Conservation (phyloP, 2,797 vertebrate species). For the Linurgus olivaceus region DNA sequence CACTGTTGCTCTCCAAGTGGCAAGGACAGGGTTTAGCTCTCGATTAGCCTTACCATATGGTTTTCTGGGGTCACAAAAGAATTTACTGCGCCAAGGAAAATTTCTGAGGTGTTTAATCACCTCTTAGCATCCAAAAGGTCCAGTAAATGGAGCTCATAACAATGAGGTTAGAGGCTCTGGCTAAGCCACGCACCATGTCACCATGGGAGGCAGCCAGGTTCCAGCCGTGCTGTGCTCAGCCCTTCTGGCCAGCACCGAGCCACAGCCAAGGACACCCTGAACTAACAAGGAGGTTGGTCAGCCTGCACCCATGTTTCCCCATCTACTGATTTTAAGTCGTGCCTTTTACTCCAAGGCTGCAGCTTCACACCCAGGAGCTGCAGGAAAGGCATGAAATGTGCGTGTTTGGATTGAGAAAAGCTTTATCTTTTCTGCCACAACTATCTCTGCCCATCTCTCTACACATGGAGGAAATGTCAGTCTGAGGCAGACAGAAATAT, state of each 20-base stretch:
- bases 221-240: not conserved
- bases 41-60: not conserved
- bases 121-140: not conserved
- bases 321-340: not conserved
- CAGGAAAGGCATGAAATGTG: not conserved
- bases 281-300: not conserved
- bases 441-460: not conserved
- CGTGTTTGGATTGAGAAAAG: not conserved
- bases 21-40: not conserved
- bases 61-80: not conserved
- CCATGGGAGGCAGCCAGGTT: accelerated
- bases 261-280: not conserved
- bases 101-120: constrained; percentile 5
- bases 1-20: not conserved
- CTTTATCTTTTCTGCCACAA: not conserved
- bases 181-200: accelerated
- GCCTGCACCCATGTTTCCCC: not conserved
- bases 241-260: not conserved
- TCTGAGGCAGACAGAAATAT: not conserved
- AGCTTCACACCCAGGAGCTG: not conserved
- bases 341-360: not conserved
- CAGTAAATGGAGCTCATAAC: not conserved
- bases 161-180: not conserved
- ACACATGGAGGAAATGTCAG: not conserved
- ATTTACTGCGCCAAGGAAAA: not conserved